Evolutionary conservation across 1,140 invertebrate species (phyloP).

Genomic region (Myzus persicae): DNA sequence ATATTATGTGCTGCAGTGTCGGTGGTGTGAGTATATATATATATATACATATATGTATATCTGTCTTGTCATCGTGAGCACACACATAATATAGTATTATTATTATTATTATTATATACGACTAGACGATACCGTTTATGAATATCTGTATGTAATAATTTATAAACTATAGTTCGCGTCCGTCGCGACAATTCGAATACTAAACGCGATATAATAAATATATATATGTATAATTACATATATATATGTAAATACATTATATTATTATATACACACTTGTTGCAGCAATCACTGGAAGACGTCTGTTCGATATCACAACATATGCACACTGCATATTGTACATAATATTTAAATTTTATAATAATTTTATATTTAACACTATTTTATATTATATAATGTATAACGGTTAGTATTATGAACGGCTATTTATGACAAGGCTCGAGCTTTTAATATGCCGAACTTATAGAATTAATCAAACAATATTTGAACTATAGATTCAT

Average conservation of each 20-base stretch:
- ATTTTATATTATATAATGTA: no score
- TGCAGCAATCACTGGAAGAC: background rate
- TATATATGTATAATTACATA: background rate
- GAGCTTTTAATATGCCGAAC: background rate
- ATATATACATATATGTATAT: no score
- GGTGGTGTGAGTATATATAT: background rate
- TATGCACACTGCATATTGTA: background rate
- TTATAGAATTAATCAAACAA: no score
- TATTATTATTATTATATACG: background rate
- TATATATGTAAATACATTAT: background rate
- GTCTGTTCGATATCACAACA: background rate
- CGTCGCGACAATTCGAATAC: slow-evolving; percentile 7
- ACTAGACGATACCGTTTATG: slow-evolving; percentile 7
- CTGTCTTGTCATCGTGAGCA: background rate
- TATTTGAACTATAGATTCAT: no score
- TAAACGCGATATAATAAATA: background rate
- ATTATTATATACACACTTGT: background rate
- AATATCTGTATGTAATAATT: background rate
- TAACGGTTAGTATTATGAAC: background rate
- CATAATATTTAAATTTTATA: background rate
- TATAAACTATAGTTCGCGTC: background rate
- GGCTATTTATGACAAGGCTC: background rate
- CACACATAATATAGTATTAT: no score
- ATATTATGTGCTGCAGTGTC: background rate
- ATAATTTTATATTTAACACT: background rate